Conservation (phyloP, 1,140 invertebrate species). For the Phymorhynchus buccinoides region DNA sequence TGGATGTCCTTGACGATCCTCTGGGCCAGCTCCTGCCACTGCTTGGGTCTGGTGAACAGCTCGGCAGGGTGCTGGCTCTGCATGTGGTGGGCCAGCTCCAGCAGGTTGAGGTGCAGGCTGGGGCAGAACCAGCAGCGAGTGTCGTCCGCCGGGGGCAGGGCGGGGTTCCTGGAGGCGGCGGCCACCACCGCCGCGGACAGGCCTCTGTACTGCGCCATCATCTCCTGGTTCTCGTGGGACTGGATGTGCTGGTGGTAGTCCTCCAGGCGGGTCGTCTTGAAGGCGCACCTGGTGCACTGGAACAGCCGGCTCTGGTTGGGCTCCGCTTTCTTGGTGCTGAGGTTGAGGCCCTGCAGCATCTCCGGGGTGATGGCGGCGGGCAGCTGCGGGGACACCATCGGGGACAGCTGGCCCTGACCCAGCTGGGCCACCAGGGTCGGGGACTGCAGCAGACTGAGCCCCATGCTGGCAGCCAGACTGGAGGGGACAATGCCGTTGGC, state of each 20-base stretch:
- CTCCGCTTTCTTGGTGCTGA: constrained; percentile 7
- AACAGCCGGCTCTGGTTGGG: constrained; percentile 38
- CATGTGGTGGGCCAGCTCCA: constrained; percentile 1
- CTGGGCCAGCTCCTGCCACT: neutral
- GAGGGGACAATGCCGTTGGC: neutral
- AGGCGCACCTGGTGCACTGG: constrained; percentile 69
- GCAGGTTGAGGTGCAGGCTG: neutral
- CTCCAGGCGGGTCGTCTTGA: constrained; percentile 62
- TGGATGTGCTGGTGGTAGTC: constrained; percentile 66
- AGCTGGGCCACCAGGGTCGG: neutral
- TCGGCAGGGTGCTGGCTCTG: neutral
- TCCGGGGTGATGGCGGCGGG: neutral
- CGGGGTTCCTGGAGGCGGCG: constrained; percentile 55
- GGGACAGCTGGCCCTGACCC: neutral
- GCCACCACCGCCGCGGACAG: constrained; percentile 66
- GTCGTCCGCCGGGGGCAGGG: constrained; percentile 38
- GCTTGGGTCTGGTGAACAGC: neutral
- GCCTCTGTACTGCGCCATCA: constrained; percentile 65
- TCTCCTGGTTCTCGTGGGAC: constrained; percentile 67
- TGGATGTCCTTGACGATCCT: neutral
- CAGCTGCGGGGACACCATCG: neutral
- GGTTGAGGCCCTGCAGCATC: neutral
- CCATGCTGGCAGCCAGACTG: neutral
- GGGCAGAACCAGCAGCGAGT: constrained; percentile 35
- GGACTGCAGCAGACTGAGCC: neutral